Evolutionary conservation across 2,113 vertebrate species (phyloP), one percentile per base, ranked within the genome.

Genomic region (Delphinus delphis): DNA sequence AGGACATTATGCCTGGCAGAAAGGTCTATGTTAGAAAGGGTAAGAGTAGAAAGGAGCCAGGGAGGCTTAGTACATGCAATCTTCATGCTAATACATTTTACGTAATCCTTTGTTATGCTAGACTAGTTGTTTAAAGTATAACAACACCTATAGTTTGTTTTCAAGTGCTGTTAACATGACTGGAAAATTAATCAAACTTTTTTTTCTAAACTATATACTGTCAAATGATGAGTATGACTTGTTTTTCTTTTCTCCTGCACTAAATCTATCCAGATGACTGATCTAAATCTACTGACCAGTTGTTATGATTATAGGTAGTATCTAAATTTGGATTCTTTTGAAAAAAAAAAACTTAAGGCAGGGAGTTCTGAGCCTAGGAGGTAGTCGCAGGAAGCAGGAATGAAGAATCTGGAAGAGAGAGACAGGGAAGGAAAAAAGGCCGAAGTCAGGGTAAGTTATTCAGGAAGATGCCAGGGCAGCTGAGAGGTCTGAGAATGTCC

Each of bases 111-210:
- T 95, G 44, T 71, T 95, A 79, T 17, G 18, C 26, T 84, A 53
- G 31, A 81, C n/a, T 3, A 38, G 18, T 91, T 88, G 8, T 94
- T 97, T 91, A 15, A 70, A 93, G 36, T 60, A 8, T 31, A 10
- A 53, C 47, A 44, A 53, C 25, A 15, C 23, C 10, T 76, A 15
- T 76, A 70, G 12, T 73, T 92, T 96, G 50, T 60, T 95, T 97
- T 89, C 70, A 96, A 89, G 62, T 88, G 63, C 8, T 94, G 36
- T 80, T 91, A 81, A 67, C 33, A 31, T 50, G 21, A 93, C 18
- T 90, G 53, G 92, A 90, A 98, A 95, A 81, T 97, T 94, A 82
- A 93, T 81, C 41, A 74, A 90, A 95, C 8, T 33, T 33, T 28
- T 47, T 50, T 38, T n/a, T 18, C 77, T 84, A 81, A 87, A 31